Evolutionary conservation across 2,113 vertebrate species (phyloP).

Genomic region (Pseudorectes ferrugineus): DNA sequence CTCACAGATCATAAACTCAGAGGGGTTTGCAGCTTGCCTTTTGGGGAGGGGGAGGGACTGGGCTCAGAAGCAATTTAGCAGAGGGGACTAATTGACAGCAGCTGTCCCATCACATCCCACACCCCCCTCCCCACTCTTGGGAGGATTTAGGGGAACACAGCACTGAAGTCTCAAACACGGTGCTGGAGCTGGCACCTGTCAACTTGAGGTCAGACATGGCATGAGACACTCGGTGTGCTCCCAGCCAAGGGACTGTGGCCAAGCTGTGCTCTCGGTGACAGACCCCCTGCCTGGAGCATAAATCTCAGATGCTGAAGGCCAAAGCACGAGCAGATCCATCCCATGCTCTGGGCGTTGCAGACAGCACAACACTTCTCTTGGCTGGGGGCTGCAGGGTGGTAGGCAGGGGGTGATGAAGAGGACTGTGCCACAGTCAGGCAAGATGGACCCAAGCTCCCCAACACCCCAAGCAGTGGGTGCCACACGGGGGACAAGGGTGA

Average conservation of each 20-base stretch:
- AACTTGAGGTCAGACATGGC: background rate
- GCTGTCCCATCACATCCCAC: background rate
- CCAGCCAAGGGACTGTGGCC: background rate
- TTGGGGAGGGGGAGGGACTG: background rate
- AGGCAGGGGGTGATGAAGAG: background rate
- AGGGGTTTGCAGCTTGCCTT: conserved; percentile 12
- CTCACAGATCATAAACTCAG: conserved; percentile 43
- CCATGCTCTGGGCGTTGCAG: background rate
- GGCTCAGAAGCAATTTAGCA: conserved; percentile 30
- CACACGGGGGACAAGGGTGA: background rate
- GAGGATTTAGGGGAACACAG: background rate
- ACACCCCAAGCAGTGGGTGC: background rate
- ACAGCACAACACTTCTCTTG: background rate
- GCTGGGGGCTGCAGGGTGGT: background rate
- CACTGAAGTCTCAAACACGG: background rate
- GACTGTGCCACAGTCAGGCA: background rate
- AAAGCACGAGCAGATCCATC: background rate
- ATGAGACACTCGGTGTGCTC: background rate
- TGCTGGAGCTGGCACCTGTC: background rate
- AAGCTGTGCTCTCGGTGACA: background rate
- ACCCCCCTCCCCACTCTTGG: background rate
- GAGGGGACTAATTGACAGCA: conserved; percentile 1
- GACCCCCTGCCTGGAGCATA: background rate
- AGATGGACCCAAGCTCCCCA: background rate
- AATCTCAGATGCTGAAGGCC: background rate